Evolutionary conservation across 2,888 invertebrate species (phyloP), one percentile per base, ranked within the genome.

Genomic region (Drosophila planitibia): DNA sequence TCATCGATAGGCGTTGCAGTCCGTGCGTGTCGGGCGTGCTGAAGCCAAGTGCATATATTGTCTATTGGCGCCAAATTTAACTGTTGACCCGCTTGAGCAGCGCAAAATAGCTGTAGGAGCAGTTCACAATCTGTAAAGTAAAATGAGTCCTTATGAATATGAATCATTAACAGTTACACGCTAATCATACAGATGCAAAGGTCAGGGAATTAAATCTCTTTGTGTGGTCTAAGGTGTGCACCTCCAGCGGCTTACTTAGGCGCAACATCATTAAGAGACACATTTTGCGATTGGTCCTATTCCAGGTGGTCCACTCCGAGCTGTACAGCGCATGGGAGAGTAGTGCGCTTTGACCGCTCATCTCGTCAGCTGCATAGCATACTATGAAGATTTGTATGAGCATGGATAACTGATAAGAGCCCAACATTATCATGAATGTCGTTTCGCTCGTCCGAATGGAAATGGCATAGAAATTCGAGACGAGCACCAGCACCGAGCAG

Each of bases 61-160:
- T 32, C 64, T 9, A 12, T 28, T 33, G 41, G 47, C 68, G 60
- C 44, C 39, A 25, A 33, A 55, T 33, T 54, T 54, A 54, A 54
- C 80, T 79, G 75, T 92, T 91, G 59, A 91, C 82, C 4, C 83
- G 77, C 59, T 90, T 91, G 0, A 91, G 77, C 35, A 91, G 57
- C 1, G 92, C 90, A 59, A 90, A 92, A 57, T 92, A 92, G 33
- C 89, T 90, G 53, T 92, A 92, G 0, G 92, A 87, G 9, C 85
- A 82, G 67, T 91, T 92, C 0, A 92, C 89, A 74, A 92, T 91
- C 91, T 91, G 77, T 16, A 83, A 89, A 64, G 37, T 25, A 47
- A 55, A 59, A 55, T 28, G 5, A 25, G 19, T 39, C 4, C 0
- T 53, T 37, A 41, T 33, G 7, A 28, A 30, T 14, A 25, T 33